Evolutionary conservation across 1,140 invertebrate species (phyloP), one percentile per base, ranked within the genome.

Genomic region (Dendrolimus punctatus): DNA sequence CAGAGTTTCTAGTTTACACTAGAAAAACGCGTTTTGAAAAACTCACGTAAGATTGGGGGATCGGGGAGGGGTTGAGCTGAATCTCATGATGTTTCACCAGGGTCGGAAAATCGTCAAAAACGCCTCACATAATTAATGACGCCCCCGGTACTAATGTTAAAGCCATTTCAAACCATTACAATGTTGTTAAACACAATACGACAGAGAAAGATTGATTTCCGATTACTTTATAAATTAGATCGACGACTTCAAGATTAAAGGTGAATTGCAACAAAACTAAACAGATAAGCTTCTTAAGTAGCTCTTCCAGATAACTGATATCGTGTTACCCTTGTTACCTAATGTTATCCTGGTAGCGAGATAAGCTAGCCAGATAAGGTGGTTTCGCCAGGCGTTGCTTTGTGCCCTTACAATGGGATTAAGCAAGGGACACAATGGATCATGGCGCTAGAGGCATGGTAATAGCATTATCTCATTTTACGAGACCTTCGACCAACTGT

Each of bases 401-500:
- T 57, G 59, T 62, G 59, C 52, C 60, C 58, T 65, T 64, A 83
- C 78, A 81, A 81, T 73, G 50, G 71, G 73, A 80, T 80, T 73
- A 80, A 55, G 49, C 47, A 23, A 43, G 9, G 60, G 70, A 72
- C 64, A 80, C 76, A 80, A 80, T 70, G 55, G 69, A 69, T 75
- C 62, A 69, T 64, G 58, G 64, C 58, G 51, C 47, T 49, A 53
- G 55, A 62, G 51, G 64, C 60, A 62, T 50, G 63, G 62, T 66
- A 71, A 67, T 56, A 64, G 53, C 53, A 50, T 78, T 76, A 82
- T 80, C 73, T 78, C 63, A 55, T 79, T 78, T 78, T 72, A 73
- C 62, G 62, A 61, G 46, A 68, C 50, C 57, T 67, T 63, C 50
- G 58, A 61, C 72, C 67, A 69, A 60, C 73, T 55, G 43, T 9